phyloP scores from a whole-genome alignment of 2,797 vertebrate species.

The Mormyrops boulengeri region DNA sequence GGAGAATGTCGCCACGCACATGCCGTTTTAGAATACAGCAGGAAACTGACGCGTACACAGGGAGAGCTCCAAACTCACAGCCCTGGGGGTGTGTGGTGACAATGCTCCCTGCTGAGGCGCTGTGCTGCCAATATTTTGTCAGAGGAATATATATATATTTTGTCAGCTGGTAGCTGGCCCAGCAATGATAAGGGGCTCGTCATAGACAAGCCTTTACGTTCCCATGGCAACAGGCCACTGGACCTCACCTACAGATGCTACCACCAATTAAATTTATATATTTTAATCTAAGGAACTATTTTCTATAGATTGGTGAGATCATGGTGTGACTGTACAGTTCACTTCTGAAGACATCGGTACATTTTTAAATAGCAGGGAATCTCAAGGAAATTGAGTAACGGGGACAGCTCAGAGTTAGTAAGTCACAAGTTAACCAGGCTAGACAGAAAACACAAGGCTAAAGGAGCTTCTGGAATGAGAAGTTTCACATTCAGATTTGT shows the following conservation, averaged over 20 bases:
- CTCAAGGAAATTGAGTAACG: background rate
- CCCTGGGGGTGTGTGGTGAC: background rate
- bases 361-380: background rate
- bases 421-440: background rate
- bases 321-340: background rate
- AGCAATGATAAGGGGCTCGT: background rate
- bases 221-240: background rate
- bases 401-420: background rate
- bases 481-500: background rate
- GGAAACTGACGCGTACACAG: background rate
- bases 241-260: background rate
- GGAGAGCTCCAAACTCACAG: background rate
- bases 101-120: background rate
- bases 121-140: background rate
- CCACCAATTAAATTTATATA: background rate
- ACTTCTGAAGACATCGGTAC: background rate
- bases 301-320: background rate
- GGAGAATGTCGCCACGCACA: background rate
- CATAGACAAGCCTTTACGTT: background rate
- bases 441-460: background rate
- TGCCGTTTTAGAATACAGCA: background rate
- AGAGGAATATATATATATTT: background rate
- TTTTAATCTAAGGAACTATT: background rate
- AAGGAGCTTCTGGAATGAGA: background rate
- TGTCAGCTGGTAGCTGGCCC: background rate